Base-by-base conservation (phyloP, 2,113 vertebrate genomes). In the Corythornis cristatus region DNA sequence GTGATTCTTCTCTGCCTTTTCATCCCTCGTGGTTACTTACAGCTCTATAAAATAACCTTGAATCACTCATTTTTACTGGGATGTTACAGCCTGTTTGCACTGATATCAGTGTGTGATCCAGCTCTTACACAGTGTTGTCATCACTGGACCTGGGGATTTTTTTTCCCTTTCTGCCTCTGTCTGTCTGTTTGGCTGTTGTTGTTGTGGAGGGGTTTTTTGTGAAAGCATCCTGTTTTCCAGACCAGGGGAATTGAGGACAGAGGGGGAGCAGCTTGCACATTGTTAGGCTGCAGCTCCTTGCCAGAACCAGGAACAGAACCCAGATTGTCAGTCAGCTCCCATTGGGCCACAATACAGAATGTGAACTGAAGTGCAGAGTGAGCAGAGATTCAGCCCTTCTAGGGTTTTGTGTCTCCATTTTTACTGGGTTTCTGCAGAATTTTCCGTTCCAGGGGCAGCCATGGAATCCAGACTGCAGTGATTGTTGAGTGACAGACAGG, bases 271-370 rank as follows among this genome's bases (percentile, higher is more conserved):
- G 91, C 93, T 96, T 96, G 93, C 89, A 62, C 60, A 91, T 93
- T 91, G 89, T 93, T 95, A 92, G 66, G 23, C 77, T 79, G 54
- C 21, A 94, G 78, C 75, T 95, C 67, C 17, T 53, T 95, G 93
- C 96, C 96, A 96, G 96, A 91, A 94, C 93, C 87, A 91, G 91
- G 78, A 89, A 87, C 87, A 91, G 93, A 94, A 95, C 87, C 91
- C 94, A 95, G 87, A 95, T 96, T 95, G 93, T 86, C 89, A 84
- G 91, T 88, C 66, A 0, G 89, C 71, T 96, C 94, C 96, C 93
- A 74, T 70, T 94, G 93, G 93, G 72, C 93, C 92, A 70, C 42
- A 64, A 78, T 50, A 45, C 58, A 93, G 58, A 90, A 93, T 95
- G 81, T 86, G 93, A 94, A 70, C 84, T 79, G 83, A 70, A 87